phyloP scores from a whole-genome alignment of 2,888 invertebrate genomes.

The Clusia tigrina region DNA sequence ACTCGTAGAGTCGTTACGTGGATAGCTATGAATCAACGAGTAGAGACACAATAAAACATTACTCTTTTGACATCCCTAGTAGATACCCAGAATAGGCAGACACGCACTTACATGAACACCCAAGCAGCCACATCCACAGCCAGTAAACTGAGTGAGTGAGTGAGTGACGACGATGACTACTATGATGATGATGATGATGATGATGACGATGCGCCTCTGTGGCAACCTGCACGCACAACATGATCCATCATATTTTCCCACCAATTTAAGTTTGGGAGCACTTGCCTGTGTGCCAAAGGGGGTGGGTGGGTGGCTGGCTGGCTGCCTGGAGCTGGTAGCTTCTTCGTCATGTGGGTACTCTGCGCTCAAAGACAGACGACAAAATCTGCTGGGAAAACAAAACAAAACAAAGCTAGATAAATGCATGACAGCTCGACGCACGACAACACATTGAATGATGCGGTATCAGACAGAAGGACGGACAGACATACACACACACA shows the following conservation, averaged over 20 bases:
- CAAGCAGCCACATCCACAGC: background rate
- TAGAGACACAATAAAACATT: too few species aligned
- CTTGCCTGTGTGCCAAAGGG: background rate
- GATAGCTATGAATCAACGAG: too few species aligned
- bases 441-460: slow-evolving; percentile 10
- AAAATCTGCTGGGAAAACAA: slow-evolving; percentile 37
- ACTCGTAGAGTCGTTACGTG: too few species aligned
- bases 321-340: background rate
- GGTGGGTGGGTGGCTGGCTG: background rate
- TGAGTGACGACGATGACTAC: background rate
- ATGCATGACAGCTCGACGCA: slow-evolving; percentile 19
- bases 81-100: slow-evolving; percentile 2
- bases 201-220: too few species aligned
- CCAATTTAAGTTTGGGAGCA: background rate
- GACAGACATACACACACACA: too few species aligned
- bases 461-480: too few species aligned
- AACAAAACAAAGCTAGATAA: slow-evolving; percentile 35
- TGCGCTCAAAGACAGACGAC: slow-evolving; percentile 26
- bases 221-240: slow-evolving; percentile 24
- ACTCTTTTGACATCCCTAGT: background rate
- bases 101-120: slow-evolving; percentile 5
- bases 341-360: slow-evolving; percentile 15
- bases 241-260: slow-evolving; percentile 32
- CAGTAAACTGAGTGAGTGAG: background rate
- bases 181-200: slow-evolving; percentile 25